These are phyloP conservation scores for Gadopsis marmoratus DNA, from an alignment of 2,797 vertebrate species.

Conservation along the genomic window DNA sequence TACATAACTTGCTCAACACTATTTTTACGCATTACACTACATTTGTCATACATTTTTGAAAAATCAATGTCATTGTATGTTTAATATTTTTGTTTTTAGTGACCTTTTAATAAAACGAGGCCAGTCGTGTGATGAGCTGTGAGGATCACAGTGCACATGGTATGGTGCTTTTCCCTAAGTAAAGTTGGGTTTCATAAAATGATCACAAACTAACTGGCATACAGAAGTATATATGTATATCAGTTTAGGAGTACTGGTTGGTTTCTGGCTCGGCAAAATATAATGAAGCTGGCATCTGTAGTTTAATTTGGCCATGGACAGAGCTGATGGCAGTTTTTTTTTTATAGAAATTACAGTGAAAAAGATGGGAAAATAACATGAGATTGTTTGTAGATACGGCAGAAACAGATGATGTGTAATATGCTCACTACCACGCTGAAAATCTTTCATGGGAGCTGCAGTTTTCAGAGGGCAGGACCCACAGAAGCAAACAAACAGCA, in stretches of 20 bases:
- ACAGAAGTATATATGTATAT: background rate
- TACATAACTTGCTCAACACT: background rate
- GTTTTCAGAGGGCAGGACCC: conserved; percentile 35
- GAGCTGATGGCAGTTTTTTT: background rate
- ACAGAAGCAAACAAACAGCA: conserved; percentile 63
- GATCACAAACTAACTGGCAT: conserved; percentile 7
- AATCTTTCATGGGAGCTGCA: background rate
- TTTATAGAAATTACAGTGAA: background rate
- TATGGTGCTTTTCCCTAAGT: background rate
- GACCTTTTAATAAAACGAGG: background rate
- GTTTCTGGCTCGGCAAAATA: conserved; percentile 8
- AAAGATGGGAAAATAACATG: background rate
- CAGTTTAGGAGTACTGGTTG: background rate
- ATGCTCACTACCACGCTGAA: no score
- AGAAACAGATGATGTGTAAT: background rate
- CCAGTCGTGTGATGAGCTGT: background rate
- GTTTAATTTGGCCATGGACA: background rate
- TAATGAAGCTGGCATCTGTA: conserved; percentile 14
- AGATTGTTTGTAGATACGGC: conserved; percentile 1
- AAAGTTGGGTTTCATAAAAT: background rate
- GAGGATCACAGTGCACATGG: background rate
- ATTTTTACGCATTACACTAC: background rate
- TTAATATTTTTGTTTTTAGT: background rate
- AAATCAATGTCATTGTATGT: background rate
- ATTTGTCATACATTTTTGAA: conserved; percentile 6